Conservation (phyloP, 2,888 invertebrate species). For the Drosophila gaucha region DNA sequence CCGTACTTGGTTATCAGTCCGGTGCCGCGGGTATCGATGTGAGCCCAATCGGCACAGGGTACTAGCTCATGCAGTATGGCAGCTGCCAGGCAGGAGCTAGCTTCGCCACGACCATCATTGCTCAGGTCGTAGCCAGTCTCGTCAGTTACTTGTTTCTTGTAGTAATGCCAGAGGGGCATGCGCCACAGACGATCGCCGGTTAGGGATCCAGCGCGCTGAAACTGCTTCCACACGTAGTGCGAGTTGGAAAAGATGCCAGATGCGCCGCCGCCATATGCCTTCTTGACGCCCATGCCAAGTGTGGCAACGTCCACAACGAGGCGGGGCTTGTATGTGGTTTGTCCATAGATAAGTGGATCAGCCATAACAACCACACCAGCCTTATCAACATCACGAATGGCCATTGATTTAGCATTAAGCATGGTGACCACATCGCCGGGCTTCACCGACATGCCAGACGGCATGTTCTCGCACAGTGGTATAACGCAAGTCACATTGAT, state of each 20-base stretch:
- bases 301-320: slow-evolving; percentile 87
- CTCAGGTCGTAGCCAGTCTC: slow-evolving; percentile 85
- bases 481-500: slow-evolving; percentile 86
- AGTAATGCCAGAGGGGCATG: slow-evolving; percentile 86
- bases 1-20: slow-evolving; percentile 87
- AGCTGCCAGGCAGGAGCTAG: slow-evolving; percentile 89
- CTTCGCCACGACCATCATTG: slow-evolving; percentile 86
- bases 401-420: slow-evolving; percentile 86
- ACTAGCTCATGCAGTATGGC: slow-evolving; percentile 89
- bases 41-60: slow-evolving; percentile 88
- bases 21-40: slow-evolving; percentile 90
- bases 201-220: slow-evolving; percentile 86
- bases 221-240: slow-evolving; percentile 85
- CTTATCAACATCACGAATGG: slow-evolving; percentile 87
- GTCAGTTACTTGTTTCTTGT: slow-evolving; percentile 78
- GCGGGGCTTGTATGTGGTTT: slow-evolving; percentile 86
- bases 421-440: slow-evolving; percentile 85
- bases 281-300: slow-evolving; percentile 85
- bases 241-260: slow-evolving; percentile 87
- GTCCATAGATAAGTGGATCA: slow-evolving; percentile 92
- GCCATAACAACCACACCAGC: slow-evolving; percentile 93
- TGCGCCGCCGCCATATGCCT: slow-evolving; percentile 86
- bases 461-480: slow-evolving; percentile 85
- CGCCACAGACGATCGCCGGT: slow-evolving; percentile 89
- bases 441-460: slow-evolving; percentile 87